Percentiles rank a stretch among this genome's conserved stretches.
Conservation (phyloP, 2,888 invertebrate genomes). For the Bembecia ichneumoniformis region DNA sequence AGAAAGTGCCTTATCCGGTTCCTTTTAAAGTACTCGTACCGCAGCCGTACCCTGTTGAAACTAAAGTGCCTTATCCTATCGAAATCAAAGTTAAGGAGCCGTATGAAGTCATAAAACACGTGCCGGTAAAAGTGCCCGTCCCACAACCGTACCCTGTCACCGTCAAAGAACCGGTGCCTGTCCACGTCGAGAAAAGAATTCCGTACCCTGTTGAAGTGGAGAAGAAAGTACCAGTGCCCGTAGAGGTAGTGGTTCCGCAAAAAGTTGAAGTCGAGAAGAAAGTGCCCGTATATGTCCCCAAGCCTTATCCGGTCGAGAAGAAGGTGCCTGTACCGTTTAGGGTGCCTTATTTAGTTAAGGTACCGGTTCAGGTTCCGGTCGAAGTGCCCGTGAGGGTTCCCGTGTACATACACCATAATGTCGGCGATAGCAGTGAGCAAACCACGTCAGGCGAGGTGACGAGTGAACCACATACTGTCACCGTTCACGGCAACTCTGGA, state of each 20-base stretch:
- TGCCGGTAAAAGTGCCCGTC: slow-evolving; percentile 48
- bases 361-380: slow-evolving; percentile 37
- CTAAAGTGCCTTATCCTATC: slow-evolving; percentile 67
- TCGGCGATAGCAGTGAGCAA: slow-evolving; percentile 20
- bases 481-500: slow-evolving; percentile 41
- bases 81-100: slow-evolving; percentile 60
- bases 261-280: slow-evolving; percentile 49
- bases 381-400: slow-evolving; percentile 46
- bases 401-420: slow-evolving; percentile 43
- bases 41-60: slow-evolving; percentile 66
- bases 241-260: slow-evolving; percentile 15
- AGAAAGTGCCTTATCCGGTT: slow-evolving; percentile 52
- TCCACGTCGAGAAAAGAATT: slow-evolving; percentile 57
- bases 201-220: slow-evolving; percentile 62
- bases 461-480: slow-evolving; percentile 29
- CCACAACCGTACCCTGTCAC: slow-evolving; percentile 68
- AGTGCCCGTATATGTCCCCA: slow-evolving; percentile 37
- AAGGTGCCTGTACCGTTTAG: slow-evolving; percentile 46
- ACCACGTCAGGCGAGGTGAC: slow-evolving; percentile 13
- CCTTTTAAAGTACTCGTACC: slow-evolving; percentile 58
- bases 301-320: slow-evolving; percentile 45
- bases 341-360: slow-evolving; percentile 37
- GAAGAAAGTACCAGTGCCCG: slow-evolving; percentile 52
- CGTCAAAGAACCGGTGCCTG: slow-evolving; percentile 66
- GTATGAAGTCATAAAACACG: slow-evolving; percentile 53